Evolutionary conservation across 2,113 vertebrate species (phyloP).

Genomic region (Oreotragus oreotragus): DNA sequence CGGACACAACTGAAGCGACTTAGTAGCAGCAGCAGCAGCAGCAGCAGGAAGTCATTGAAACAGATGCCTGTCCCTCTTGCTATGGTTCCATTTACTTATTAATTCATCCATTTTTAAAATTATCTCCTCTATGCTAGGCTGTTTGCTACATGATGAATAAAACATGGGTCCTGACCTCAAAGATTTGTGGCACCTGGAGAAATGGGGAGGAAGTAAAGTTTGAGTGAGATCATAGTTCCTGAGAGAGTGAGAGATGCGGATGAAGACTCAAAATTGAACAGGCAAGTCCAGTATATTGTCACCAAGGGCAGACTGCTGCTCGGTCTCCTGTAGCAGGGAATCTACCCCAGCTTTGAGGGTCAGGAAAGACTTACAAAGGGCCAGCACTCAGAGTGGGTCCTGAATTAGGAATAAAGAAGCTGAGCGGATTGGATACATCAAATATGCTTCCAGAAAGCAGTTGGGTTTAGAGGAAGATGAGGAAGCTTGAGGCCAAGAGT

Average conservation of each 20-base stretch:
- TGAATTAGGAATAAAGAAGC: neutral
- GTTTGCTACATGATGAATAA: neutral
- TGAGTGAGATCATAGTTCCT: neutral
- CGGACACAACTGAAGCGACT: too few relatives aligned
- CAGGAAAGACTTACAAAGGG: neutral
- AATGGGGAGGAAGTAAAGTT: neutral
- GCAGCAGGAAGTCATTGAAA: neutral
- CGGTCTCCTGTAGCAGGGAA: neutral
- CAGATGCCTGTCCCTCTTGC: neutral
- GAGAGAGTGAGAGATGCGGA: neutral
- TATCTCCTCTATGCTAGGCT: neutral
- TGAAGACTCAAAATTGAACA: neutral
- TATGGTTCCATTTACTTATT: neutral
- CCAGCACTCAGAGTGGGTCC: neutral
- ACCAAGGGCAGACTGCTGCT: neutral
- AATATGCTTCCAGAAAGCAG: neutral
- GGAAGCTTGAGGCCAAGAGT: neutral
- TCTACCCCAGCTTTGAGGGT: neutral
- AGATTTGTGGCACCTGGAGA: neutral
- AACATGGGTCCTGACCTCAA: neutral
- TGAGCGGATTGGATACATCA: neutral
- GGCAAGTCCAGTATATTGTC: neutral
- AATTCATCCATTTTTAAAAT: neutral
- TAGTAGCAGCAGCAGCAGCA: too few relatives aligned
- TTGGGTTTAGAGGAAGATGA: neutral